Percentiles rank a stretch among this genome's conserved stretches.
Evolutionary conservation across 2,888 invertebrate species (phyloP).

Genomic region (Nomada ferruginata): DNA sequence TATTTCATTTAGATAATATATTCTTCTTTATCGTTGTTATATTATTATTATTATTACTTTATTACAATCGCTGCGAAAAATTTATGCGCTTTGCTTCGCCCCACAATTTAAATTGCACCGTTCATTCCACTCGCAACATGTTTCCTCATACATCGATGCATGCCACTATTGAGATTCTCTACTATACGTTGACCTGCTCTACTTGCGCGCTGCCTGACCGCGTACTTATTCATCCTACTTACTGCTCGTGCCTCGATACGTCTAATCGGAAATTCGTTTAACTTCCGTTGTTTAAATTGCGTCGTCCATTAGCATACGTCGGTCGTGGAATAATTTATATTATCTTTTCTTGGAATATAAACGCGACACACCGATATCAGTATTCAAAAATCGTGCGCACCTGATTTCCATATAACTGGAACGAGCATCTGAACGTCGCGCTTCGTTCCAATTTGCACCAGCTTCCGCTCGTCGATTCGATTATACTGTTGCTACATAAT

Average conservation of each 20-base stretch:
- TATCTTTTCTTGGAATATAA: neutral
- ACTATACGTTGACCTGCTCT: slow-evolving; percentile 3
- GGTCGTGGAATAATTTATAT: neutral
- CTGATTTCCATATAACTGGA: neutral
- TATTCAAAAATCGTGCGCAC: neutral
- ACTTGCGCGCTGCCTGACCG: neutral
- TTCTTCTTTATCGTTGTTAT: no score
- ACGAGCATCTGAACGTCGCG: neutral
- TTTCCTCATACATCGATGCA: neutral
- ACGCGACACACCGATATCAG: neutral
- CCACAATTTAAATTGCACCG: neutral
- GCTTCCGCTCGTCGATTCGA: slow-evolving; percentile 14
- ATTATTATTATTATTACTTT: neutral
- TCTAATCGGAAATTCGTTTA: slow-evolving; percentile 18
- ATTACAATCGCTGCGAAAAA: no score
- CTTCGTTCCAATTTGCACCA: slow-evolving; percentile 10
- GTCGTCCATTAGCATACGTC: neutral
- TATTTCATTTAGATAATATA: no score
- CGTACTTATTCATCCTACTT: neutral
- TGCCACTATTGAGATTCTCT: no score
- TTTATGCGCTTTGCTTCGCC: neutral
- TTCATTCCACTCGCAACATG: no score
- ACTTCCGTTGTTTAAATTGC: neutral
- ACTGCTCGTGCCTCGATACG: neutral
- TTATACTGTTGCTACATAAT: neutral